Base-by-base conservation (phyloP, 2,797 vertebrate genomes). In the Lepidocolaptes lacrymiger region DNA sequence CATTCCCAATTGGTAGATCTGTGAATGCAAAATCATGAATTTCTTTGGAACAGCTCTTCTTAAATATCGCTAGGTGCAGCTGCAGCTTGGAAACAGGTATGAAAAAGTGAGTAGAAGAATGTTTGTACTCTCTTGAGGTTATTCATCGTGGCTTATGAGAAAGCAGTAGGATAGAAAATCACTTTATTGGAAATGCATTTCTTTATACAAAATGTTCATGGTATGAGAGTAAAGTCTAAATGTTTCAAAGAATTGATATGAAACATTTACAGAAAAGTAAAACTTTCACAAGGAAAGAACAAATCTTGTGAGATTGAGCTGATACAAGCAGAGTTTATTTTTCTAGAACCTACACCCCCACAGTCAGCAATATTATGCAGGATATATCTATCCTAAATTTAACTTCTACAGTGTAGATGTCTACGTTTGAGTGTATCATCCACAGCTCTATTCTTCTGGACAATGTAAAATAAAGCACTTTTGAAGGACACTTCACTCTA, bases 281-380 rank as follows among this genome's bases (percentile, higher is more conserved):
- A 87, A 67, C 14, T 55, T 89, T 43, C 39, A 59, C n/a, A 82
- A 48, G 6, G 5, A 69, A 66, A 62, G 13, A 74, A 41, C 4
- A 78, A 68, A 20, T 64, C 34, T 52, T 78, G 20, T 44, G 26
- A 75, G 14, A n/a, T 16, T 4, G 4, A 64, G 15, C 10, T 59
- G 7, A 30, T 44, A 22, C 55, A 27, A 71, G 5, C 7, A 54
- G 19, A 77, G 11, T 68, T 59, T 46, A 44, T 34, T 78, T 81
- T 68, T 81, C n/a, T 4, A 41, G 30, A 85, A 3, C 3, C 8
- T 2, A 3, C 6, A 21, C 3, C 7, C 12, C 30, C 0, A 0
- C 12, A 61, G 74, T n/a, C 1, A 77, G 8, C 22, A 89, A 32
- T 55, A 36, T 55, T 71, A 36, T 36, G 24, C 49, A 55, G 16